Evolutionary conservation across 2,888 invertebrate genomes (phyloP).

Genomic region (Pristionchus entomophagus): DNA sequence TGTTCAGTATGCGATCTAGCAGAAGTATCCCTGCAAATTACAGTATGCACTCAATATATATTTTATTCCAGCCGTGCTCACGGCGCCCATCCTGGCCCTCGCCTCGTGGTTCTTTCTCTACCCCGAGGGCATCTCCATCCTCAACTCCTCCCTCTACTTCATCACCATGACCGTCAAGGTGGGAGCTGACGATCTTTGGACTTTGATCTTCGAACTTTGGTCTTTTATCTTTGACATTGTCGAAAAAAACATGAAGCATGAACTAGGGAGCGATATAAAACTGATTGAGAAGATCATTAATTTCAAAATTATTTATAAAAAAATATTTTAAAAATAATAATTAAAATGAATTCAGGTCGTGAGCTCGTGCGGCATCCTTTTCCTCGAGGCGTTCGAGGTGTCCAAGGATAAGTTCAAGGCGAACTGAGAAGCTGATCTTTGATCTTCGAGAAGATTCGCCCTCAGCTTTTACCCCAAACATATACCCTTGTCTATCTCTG

Average conservation of each 20-base stretch:
- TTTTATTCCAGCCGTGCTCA: constrained; percentile 57
- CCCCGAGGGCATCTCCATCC: constrained; percentile 39
- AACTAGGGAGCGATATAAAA: too few relatives aligned
- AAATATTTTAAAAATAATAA: neutral
- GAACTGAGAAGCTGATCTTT: neutral
- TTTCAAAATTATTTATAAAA: too few relatives aligned
- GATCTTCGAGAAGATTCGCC: neutral
- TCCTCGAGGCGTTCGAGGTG: constrained; percentile 42
- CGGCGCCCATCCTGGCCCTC: constrained; percentile 55
- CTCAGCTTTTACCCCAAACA: neutral
- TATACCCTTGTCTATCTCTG: neutral
- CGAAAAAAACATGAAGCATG: too few relatives aligned
- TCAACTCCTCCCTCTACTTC: constrained; percentile 45
- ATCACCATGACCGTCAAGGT: constrained; percentile 33
- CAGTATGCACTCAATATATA: too few relatives aligned
- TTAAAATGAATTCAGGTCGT: neutral
- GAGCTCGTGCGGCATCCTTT: constrained; percentile 30
- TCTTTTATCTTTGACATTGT: neutral
- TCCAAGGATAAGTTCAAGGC: constrained; percentile 44
- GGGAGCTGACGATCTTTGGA: neutral
- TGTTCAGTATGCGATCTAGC: too few relatives aligned
- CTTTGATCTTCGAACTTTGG: neutral
- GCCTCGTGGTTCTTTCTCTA: constrained; percentile 53
- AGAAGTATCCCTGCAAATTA: too few relatives aligned
- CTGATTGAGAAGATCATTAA: too few relatives aligned